Percentiles rank a stretch among this genome's conserved stretches.
Conservation (phyloP, 2,888 invertebrate species). For the Junonia oenone region DNA sequence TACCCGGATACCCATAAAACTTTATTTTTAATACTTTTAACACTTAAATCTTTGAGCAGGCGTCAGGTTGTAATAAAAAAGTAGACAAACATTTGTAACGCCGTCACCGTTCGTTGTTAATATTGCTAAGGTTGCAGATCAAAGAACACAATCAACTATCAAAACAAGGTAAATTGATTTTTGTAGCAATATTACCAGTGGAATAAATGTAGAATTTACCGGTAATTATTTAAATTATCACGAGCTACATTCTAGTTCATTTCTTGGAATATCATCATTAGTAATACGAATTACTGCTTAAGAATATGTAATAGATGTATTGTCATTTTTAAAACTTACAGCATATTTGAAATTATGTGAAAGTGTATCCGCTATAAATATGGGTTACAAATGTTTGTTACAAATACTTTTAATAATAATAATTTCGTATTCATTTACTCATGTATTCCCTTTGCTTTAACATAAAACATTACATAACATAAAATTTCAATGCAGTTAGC, state of each 20-base stretch:
- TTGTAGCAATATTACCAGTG: neutral
- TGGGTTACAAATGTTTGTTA: neutral
- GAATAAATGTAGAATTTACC: constrained; percentile 20
- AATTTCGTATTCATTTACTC: neutral
- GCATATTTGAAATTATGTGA: neutral
- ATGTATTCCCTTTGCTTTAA: neutral
- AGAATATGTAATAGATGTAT: too few species aligned
- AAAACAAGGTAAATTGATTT: constrained; percentile 22
- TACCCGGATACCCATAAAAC: too few species aligned
- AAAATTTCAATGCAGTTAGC: neutral
- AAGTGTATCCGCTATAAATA: neutral
- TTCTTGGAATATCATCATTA: neutral
- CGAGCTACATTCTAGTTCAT: too few species aligned
- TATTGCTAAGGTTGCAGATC: constrained; percentile 20
- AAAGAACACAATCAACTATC: constrained; percentile 15
- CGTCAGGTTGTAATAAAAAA: constrained; percentile 14
- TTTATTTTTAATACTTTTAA: too few species aligned
- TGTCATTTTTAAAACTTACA: neutral
- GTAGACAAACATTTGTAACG: constrained; percentile 2
- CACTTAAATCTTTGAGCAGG: neutral
- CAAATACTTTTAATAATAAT: neutral
- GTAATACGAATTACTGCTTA: neutral
- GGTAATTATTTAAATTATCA: neutral
- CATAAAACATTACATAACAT: neutral
- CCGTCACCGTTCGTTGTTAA: constrained; percentile 12